Evolutionary conservation across 2,888 invertebrate genomes (phyloP).

Genomic region (Drosophila mercatorum): DNA sequence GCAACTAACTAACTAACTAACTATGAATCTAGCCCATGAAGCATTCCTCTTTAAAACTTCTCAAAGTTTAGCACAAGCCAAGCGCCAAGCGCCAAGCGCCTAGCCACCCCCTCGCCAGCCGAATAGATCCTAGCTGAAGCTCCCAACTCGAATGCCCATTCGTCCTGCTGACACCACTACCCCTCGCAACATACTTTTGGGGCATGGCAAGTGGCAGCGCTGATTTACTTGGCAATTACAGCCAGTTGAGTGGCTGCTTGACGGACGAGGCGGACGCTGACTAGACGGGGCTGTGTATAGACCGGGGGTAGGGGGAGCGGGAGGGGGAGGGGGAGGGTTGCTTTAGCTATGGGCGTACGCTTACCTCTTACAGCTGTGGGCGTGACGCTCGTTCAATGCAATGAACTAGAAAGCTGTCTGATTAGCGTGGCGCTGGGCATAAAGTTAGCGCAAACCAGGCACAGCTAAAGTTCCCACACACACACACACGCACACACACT

Average conservation of each 20-base stretch:
- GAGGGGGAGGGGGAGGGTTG: too few relatives aligned
- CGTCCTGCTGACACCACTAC: not conserved
- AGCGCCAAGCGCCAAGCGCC: too few relatives aligned
- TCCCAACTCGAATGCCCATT: constrained; percentile 10
- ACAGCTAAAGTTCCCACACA: constrained; percentile 62
- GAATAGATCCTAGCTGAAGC: not conserved
- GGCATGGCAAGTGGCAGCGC: constrained; percentile 78
- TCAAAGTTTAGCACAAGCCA: constrained; percentile 55
- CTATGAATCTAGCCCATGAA: constrained; percentile 77
- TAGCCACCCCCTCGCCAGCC: not conserved
- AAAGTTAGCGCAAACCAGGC: constrained; percentile 54
- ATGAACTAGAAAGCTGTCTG: constrained; percentile 79
- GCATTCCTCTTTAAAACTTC: constrained; percentile 77
- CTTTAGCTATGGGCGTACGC: not conserved
- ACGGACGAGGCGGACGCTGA: constrained; percentile 46
- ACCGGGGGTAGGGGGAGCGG: too few relatives aligned
- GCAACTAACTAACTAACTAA: constrained; percentile 68
- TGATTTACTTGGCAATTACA: constrained; percentile 77
- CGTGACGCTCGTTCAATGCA: constrained; percentile 63
- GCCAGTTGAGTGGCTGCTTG: constrained; percentile 67
- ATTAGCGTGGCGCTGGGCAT: constrained; percentile 71
- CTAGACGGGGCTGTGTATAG: not conserved
- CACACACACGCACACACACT: constrained; percentile 27
- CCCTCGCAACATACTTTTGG: constrained; percentile 62
- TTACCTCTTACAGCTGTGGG: constrained; percentile 38